Evolutionary conservation across 1,140 invertebrate genomes (phyloP).

Genomic region (Drosophila sechellia): DNA sequence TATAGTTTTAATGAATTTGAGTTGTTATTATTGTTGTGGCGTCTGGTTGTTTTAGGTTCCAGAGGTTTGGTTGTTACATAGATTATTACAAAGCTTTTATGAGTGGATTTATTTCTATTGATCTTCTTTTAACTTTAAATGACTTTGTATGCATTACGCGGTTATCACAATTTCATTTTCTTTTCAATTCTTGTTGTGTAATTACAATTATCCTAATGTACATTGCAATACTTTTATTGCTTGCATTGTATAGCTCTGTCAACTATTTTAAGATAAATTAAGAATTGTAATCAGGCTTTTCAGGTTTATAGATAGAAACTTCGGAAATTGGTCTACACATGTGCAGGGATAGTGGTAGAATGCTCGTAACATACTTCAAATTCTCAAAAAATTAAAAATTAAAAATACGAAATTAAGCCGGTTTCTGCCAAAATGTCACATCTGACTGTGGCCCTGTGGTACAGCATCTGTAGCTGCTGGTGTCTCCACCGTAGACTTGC

Average conservation of each 20-base stretch:
- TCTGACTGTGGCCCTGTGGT: slow-evolving; percentile 32
- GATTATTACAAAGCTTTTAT: slow-evolving; percentile 28
- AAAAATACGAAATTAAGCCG: slow-evolving; percentile 37
- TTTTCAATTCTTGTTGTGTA: slow-evolving; percentile 46
- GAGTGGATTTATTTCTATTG: slow-evolving; percentile 36
- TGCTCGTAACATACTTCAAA: slow-evolving; percentile 32
- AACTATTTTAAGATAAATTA: slow-evolving; percentile 67
- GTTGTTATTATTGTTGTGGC: slow-evolving; percentile 9
- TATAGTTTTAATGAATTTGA: slow-evolving; percentile 5
- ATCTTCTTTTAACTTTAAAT: slow-evolving; percentile 68
- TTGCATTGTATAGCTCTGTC: slow-evolving; percentile 54
- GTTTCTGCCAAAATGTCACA: slow-evolving; percentile 63
- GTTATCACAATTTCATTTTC: slow-evolving; percentile 78
- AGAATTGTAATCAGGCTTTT: slow-evolving; percentile 69
- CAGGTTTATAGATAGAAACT: slow-evolving; percentile 53
- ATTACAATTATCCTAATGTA: slow-evolving; percentile 21
- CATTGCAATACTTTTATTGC: slow-evolving; percentile 21
- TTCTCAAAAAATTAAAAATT: slow-evolving; percentile 43
- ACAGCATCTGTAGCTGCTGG: slow-evolving; percentile 5
- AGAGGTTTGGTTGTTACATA: slow-evolving; percentile 30
- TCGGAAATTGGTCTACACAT: slow-evolving; percentile 25
- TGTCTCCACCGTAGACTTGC: slow-evolving; percentile 44
- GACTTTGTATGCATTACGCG: slow-evolving; percentile 72
- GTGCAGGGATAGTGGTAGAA: slow-evolving; percentile 11
- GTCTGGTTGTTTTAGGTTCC: slow-evolving; percentile 34